Conservation (phyloP, 2,113 vertebrate species). For the Brevimyrus niger region DNA sequence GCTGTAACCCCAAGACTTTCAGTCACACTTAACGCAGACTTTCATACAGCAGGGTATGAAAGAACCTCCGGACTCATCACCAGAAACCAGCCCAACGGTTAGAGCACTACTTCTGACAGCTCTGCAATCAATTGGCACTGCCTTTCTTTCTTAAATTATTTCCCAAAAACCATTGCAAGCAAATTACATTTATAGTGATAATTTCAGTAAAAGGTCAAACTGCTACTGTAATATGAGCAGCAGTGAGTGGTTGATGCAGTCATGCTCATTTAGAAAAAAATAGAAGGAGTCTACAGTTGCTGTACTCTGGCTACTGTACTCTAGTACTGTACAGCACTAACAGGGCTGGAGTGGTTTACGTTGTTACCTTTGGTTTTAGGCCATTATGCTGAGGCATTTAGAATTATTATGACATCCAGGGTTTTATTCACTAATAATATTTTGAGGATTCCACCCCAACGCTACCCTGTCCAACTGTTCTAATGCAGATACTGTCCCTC, state of each 20-base stretch:
- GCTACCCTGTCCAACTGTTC: not conserved
- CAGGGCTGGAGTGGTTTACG: not conserved
- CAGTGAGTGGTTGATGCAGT: not conserved
- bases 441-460: constrained; percentile 1
- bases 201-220: not conserved
- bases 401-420: constrained; percentile 19
- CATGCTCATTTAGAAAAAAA: not conserved
- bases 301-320: not conserved
- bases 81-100: not conserved
- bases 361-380: not conserved
- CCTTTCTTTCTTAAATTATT: not conserved
- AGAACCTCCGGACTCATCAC: not conserved
- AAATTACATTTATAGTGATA: not conserved
- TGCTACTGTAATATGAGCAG: not conserved
- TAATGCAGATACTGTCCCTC: not conserved
- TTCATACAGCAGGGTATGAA: not conserved
- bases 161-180: not conserved
- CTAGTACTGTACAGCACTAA: not conserved
- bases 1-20: not conserved
- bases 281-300: not conserved
- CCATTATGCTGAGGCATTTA: not conserved
- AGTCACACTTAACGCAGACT: not conserved
- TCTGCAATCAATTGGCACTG: not conserved
- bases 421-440: constrained; percentile 26
- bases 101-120: not conserved